Base-by-base conservation (phyloP, 2,797 vertebrate genomes). In the Gallinago solitaria region DNA sequence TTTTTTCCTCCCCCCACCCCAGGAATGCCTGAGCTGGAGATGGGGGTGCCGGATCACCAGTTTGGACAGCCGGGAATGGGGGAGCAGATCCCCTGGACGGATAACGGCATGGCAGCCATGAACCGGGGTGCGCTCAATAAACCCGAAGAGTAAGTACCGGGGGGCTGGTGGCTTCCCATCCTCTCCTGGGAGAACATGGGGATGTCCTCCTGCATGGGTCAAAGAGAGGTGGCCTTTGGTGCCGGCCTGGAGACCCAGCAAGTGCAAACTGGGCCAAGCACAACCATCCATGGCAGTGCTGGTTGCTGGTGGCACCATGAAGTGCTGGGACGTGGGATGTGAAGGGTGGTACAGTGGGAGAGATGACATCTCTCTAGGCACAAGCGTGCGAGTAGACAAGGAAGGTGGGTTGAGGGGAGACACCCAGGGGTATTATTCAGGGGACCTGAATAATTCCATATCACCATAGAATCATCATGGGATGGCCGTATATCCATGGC, bases 11-110 rank as follows among this genome's bases (percentile, higher is more conserved):
- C 17, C 54, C 54, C 54, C 5, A 60, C 37, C 37, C 53, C 86
- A 99, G 99, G 98, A 89, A 95, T 98, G 67, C 96, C 98, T 27
- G 99, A 99, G 87, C 97, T 98, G 96, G 99, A 99, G 85, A 94
- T 98, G 90, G 97, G 98, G 67, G 98, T 98, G 65, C 93, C 98
- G 4, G 97, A 99, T 63, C 98, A 98, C 91, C 98, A 98, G 94
- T 99, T 99, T 93, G 98, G 98, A 83, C 98, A 98, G 71, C 97
- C 98, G 37, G 96, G 98, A 84, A 96, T 99, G 93, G 97, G 98
- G 11, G 99, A 99, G 93, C 97, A 98, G 54, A 97, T 98, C 91
- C 96, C 98, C 7, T 99, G 98, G 98, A 30, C 98, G 5, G 98
- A 99, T 43, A 98, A 94, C 80, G 75, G 96, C 90, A 95, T 99